A percentile compares a stretch with the other conserved stretches of the same genome.
These are phyloP conservation scores for Chaenocephalus aceratus DNA, from an alignment of 2,113 vertebrate species.

Conservation along the genomic window DNA sequence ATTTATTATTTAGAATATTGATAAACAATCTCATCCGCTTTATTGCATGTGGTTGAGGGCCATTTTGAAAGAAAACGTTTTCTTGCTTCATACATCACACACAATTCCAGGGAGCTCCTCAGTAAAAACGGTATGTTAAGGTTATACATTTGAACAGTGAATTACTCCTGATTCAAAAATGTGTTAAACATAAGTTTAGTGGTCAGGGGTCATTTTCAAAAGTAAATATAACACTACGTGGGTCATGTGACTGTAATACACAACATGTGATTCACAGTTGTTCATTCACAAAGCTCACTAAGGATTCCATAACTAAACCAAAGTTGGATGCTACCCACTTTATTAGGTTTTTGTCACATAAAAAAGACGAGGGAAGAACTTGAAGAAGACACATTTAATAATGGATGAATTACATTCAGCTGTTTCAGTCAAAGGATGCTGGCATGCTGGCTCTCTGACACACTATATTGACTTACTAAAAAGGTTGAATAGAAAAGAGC, in stretches of 20 bases:
- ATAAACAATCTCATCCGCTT: background rate
- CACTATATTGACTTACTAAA: no score
- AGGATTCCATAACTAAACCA: no score
- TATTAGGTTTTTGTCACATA: no score
- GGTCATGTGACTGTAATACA: background rate
- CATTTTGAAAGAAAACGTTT: background rate
- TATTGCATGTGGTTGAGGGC: background rate
- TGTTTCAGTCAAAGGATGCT: no score
- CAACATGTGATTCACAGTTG: background rate
- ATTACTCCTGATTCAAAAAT: background rate
- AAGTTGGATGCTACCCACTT: no score
- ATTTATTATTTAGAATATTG: slow-evolving; percentile 5
- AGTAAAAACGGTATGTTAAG: background rate
- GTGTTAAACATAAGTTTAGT: background rate
- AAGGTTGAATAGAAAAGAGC: background rate
- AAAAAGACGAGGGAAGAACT: no score
- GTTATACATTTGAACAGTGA: background rate
- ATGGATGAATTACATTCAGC: no score
- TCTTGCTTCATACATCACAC: background rate
- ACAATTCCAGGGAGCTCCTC: background rate
- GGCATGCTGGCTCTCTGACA: no score
- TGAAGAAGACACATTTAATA: no score
- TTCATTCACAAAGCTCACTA: background rate
- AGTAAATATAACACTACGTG: background rate
- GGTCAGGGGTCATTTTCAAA: background rate